Conservation (phyloP, 1,140 invertebrate species). For the Drosophila rhopaloa region DNA sequence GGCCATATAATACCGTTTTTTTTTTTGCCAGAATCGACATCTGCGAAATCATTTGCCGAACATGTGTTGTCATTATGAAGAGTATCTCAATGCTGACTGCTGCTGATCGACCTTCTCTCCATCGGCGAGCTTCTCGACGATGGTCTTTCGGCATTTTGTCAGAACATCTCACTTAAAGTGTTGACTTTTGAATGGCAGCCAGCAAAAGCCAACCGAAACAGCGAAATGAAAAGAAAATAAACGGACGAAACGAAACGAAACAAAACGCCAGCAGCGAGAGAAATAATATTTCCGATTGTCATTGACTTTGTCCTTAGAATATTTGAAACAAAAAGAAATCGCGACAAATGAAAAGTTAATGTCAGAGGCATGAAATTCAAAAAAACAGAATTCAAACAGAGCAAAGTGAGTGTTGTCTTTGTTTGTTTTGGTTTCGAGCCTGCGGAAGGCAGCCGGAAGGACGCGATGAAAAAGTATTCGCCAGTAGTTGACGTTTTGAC, state of each 20-base stretch:
- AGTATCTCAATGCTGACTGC: background rate
- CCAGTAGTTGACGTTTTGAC: slow-evolving; percentile 35
- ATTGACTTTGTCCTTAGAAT: slow-evolving; percentile 58
- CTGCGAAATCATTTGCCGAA: background rate
- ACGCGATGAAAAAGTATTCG: slow-evolving; percentile 30
- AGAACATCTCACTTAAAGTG: slow-evolving; percentile 19
- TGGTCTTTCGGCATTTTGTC: slow-evolving; percentile 3
- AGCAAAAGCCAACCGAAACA: slow-evolving; percentile 7
- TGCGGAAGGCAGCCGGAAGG: slow-evolving; percentile 18
- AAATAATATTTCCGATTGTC: slow-evolving; percentile 42
- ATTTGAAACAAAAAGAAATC: slow-evolving; percentile 20
- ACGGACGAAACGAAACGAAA: slow-evolving; percentile 9
- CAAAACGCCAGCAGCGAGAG: slow-evolving; percentile 2
- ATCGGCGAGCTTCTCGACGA: background rate
- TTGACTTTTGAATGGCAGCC: slow-evolving; percentile 28
- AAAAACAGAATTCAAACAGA: slow-evolving; percentile 4
- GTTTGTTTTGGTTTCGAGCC: slow-evolving; percentile 11
- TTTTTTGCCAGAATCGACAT: slow-evolving; percentile 3
- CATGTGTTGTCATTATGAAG: background rate
- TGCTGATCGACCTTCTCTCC: background rate
- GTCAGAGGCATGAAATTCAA: slow-evolving; percentile 27
- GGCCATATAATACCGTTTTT: too few species aligned
- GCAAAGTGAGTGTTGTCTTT: background rate
- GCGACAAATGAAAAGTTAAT: slow-evolving; percentile 6
- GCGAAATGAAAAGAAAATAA: slow-evolving; percentile 5